A percentile compares a stretch with the other conserved stretches of the same genome.
Conservation (phyloP, 2,797 vertebrate genomes). For the Syndactyla subalaris region DNA sequence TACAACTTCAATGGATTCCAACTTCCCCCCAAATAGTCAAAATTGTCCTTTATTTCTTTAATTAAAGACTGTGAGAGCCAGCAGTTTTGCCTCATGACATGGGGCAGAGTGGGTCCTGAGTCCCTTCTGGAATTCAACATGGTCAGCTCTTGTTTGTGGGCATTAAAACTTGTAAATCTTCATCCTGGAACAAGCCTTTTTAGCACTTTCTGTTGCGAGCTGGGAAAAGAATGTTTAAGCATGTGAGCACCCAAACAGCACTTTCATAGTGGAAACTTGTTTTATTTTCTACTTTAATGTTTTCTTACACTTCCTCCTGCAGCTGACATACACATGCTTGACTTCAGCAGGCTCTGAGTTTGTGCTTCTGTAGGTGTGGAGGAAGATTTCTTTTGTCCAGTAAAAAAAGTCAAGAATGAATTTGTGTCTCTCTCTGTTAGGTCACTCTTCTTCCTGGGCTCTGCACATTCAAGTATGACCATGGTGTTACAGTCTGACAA, state of each 20-base stretch:
- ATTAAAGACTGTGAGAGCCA: not conserved
- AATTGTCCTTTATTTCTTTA: constrained; percentile 31
- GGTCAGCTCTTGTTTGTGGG: not conserved
- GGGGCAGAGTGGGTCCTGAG: not conserved
- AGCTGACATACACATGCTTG: not conserved
- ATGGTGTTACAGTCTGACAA: not conserved
- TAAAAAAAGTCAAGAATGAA: not conserved
- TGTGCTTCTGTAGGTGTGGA: not conserved
- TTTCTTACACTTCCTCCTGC: not conserved
- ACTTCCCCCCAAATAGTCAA: not conserved
- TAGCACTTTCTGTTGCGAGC: not conserved
- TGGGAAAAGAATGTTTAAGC: not conserved
- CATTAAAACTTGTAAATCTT: not conserved
- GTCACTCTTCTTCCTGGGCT: not conserved
- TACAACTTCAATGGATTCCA: constrained; percentile 34
- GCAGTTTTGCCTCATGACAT: not conserved
- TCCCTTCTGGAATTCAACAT: not conserved
- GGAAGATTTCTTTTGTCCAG: not conserved
- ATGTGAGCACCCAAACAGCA: not conserved
- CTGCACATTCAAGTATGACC: not conserved
- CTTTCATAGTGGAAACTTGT: not conserved
- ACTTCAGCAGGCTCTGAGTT: not conserved
- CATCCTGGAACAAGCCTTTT: not conserved
- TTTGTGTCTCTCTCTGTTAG: not conserved
- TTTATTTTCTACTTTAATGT: not conserved